phyloP scores from a whole-genome alignment of 2,888 invertebrate species.

The Omphaloscelis lunosa region DNA sequence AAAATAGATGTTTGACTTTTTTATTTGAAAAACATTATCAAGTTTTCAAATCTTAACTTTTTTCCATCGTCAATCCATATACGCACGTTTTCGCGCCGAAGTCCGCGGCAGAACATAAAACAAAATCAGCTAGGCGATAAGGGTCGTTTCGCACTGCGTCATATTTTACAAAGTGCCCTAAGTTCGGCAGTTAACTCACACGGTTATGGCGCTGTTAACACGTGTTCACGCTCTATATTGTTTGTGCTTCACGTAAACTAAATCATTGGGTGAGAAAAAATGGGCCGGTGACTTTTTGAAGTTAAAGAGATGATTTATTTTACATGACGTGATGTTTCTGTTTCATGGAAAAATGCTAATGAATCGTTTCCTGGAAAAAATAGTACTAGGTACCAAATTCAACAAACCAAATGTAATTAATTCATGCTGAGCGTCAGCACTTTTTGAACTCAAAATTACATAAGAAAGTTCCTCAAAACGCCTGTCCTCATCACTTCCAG shows the following conservation, averaged over 20 bases:
- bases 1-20: neutral
- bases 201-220: constrained; percentile 89
- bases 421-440: too few species aligned
- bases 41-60: neutral
- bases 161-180: constrained; percentile 90
- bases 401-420: too few species aligned
- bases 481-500: too few species aligned
- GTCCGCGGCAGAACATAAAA: constrained; percentile 69
- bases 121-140: constrained; percentile 83
- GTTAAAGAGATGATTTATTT: constrained; percentile 26
- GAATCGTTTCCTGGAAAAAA: too few species aligned
- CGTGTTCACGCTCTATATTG: constrained; percentile 87
- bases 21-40: neutral
- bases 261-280: constrained; percentile 80
- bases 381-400: neutral
- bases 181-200: constrained; percentile 89
- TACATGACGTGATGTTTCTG: neutral
- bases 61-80: constrained; percentile 2
- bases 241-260: constrained; percentile 80
- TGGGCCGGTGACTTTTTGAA: constrained; percentile 69
- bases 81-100: constrained; percentile 21
- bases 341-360: neutral
- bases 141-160: constrained; percentile 85
- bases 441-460: too few species aligned
- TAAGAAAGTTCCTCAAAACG: too few species aligned